Conservation (phyloP, 2,113 vertebrate species). For the Pyxicephalus adspersus region DNA sequence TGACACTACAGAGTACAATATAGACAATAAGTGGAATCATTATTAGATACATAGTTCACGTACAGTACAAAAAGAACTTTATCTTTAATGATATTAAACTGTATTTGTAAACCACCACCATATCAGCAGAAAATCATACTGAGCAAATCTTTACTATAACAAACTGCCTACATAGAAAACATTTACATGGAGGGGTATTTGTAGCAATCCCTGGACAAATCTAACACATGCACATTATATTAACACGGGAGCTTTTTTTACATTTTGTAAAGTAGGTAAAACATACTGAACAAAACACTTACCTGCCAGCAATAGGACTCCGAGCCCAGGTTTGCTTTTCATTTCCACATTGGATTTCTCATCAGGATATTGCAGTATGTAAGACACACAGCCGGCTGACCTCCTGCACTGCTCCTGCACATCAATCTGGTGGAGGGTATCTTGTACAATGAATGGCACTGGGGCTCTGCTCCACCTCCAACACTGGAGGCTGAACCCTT, state of each 20-base stretch:
- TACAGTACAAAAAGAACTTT: too few relatives aligned
- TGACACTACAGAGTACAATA: too few relatives aligned
- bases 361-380: background rate
- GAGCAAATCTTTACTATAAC: too few relatives aligned
- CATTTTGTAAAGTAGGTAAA: background rate
- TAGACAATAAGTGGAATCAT: too few relatives aligned
- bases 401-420: slow-evolving; percentile 22
- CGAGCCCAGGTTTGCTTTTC: slow-evolving; percentile 36
- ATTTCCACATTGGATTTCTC: slow-evolving; percentile 41
- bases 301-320: slow-evolving; percentile 43
- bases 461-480: background rate
- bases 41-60: too few relatives aligned
- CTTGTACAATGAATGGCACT: slow-evolving; percentile 26
- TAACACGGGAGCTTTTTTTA: too few relatives aligned
- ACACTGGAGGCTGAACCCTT: slow-evolving; percentile 33
- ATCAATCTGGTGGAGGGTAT: slow-evolving; percentile 13
- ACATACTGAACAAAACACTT: background rate
- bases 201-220: background rate
- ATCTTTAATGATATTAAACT: too few relatives aligned
- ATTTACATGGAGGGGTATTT: too few relatives aligned
- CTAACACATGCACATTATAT: background rate
- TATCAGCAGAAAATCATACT: too few relatives aligned
- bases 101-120: too few relatives aligned
- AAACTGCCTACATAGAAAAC: too few relatives aligned
- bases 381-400: slow-evolving; percentile 17